Evolutionary conservation across 2,113 vertebrate species (phyloP).

Genomic region (Crotalus horridus): DNA sequence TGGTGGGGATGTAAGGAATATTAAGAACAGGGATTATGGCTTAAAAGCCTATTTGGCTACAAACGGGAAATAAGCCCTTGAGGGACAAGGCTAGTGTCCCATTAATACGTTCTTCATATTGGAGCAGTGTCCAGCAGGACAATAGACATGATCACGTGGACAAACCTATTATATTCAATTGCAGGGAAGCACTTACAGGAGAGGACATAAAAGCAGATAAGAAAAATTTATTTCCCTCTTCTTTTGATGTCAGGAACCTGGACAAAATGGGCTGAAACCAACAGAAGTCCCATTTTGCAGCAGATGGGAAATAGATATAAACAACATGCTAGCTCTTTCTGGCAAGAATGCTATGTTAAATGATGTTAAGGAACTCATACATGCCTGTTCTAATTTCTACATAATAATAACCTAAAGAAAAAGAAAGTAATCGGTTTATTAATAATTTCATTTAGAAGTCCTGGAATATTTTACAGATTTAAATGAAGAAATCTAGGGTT

Average conservation of each 20-base stretch:
- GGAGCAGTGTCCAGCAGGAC: slow-evolving; percentile 63
- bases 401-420: slow-evolving; percentile 31
- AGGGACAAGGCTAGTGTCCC: slow-evolving; percentile 62
- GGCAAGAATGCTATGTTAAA: slow-evolving; percentile 19
- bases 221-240: slow-evolving; percentile 42
- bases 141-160: slow-evolving; percentile 57
- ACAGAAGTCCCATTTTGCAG: slow-evolving; percentile 23
- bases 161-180: slow-evolving; percentile 58
- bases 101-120: slow-evolving; percentile 60
- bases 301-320: slow-evolving; percentile 42
- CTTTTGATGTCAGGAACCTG: slow-evolving; percentile 35
- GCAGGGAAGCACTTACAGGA: slow-evolving; percentile 63
- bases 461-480: slow-evolving; percentile 20
- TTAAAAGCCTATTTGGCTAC: slow-evolving; percentile 71
- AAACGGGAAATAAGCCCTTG: slow-evolving; percentile 70
- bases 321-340: slow-evolving; percentile 29
- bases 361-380: slow-evolving; percentile 37
- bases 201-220: slow-evolving; percentile 38
- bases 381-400: slow-evolving; percentile 25
- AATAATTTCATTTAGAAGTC: slow-evolving; percentile 15
- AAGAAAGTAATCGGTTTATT: slow-evolving; percentile 22
- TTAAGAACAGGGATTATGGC: slow-evolving; percentile 61
- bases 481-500: slow-evolving; percentile 3
- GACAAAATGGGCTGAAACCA: slow-evolving; percentile 29
- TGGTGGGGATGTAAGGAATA: slow-evolving; percentile 23